Percentiles rank a stretch among this genome's conserved stretches.
phyloP scores from a whole-genome alignment of 1,140 invertebrate species.

The Fopius arisanus region DNA sequence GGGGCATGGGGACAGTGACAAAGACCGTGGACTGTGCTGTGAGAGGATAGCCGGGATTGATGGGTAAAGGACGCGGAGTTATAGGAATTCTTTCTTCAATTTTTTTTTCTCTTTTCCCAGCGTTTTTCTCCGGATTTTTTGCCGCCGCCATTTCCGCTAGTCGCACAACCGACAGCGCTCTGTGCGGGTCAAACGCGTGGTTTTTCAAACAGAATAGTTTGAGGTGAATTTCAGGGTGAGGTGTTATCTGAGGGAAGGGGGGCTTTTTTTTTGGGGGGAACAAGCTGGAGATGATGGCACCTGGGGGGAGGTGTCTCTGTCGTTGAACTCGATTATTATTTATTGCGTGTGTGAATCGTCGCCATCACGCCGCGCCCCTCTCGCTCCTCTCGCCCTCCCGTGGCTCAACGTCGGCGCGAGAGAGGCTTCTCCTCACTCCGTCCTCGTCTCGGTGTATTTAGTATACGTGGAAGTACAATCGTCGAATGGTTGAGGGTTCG shows the following conservation, averaged over 20 bases:
- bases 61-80: not conserved
- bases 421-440: not conserved
- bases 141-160: constrained; percentile 27
- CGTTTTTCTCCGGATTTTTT: constrained; percentile 18
- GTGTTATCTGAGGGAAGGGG: not conserved
- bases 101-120: not conserved
- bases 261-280: too few relatives aligned
- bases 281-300: too few relatives aligned
- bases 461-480: constrained; percentile 38
- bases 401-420: constrained; percentile 18
- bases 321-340: not conserved
- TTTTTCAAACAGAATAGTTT: not conserved
- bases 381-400: constrained; percentile 15
- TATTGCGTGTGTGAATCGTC: not conserved
- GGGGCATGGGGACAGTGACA: too few relatives aligned
- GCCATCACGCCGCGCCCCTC: constrained; percentile 28
- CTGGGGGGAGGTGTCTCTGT: not conserved
- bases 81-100: not conserved
- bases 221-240: not conserved
- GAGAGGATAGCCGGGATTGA: too few relatives aligned
- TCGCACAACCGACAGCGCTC: not conserved
- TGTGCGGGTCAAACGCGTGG: not conserved
- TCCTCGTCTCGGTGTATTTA: constrained; percentile 4
- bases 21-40: too few relatives aligned
- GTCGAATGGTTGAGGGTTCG: not conserved